These are phyloP conservation scores for Cyprinella venusta DNA, from an alignment of 2,797 vertebrate genomes.

Conservation along the genomic window DNA sequence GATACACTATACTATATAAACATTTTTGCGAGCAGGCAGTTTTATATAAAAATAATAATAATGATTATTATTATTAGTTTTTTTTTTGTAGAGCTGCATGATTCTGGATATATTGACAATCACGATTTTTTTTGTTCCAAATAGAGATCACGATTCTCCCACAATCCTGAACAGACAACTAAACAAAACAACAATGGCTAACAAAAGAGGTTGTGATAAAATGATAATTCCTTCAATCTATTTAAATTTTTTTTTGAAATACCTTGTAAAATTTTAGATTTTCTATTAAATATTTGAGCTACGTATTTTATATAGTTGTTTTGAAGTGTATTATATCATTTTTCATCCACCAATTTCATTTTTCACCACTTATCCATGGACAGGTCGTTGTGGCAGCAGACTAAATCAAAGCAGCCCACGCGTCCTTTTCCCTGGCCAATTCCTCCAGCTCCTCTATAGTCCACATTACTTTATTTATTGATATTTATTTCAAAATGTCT, in stretches of 20 bases:
- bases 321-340: background rate
- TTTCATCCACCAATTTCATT: background rate
- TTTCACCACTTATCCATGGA: background rate
- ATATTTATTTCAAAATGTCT: background rate
- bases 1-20: too few relatives aligned
- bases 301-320: background rate
- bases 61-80: too few relatives aligned
- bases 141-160: background rate
- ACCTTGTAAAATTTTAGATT: too few relatives aligned
- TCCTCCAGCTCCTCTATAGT: background rate
- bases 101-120: background rate
- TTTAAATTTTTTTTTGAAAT: background rate
- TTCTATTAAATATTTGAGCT: background rate
- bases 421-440: background rate
- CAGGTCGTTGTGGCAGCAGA: background rate
- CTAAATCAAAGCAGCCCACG: background rate
- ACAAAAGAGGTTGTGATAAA: background rate
- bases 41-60: too few relatives aligned
- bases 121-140: background rate
- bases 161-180: background rate
- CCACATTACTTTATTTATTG: background rate
- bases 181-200: background rate
- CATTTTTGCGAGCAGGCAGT: background rate
- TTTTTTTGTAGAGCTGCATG: too few relatives aligned
- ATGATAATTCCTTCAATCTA: background rate